Percentiles rank a stretch among this genome's conserved stretches.
Conservation (phyloP, 2,113 vertebrate genomes). For the Ivindomyrus marchei region DNA sequence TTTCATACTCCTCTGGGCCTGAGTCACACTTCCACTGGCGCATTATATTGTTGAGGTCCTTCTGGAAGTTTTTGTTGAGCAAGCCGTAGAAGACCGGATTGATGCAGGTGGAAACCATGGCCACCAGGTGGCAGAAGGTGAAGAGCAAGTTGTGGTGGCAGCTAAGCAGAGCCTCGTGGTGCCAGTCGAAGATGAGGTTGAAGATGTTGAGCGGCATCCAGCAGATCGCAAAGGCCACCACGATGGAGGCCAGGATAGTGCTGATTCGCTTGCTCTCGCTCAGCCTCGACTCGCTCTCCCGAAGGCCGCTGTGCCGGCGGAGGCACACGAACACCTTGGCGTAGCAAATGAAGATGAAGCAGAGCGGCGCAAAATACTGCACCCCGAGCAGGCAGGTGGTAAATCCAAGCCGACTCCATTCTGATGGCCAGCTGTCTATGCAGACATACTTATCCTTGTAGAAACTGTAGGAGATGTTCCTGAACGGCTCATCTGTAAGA, state of each 20-base stretch:
- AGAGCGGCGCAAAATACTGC: conserved; percentile 60
- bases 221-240: conserved; percentile 56
- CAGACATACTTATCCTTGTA: conserved; percentile 52
- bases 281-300: conserved; percentile 44
- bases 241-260: conserved; percentile 54
- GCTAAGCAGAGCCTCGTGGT: conserved; percentile 56
- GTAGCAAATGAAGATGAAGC: conserved; percentile 64
- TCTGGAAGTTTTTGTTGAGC: conserved; percentile 68
- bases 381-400: conserved; percentile 57
- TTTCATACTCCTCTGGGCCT: conserved; percentile 44
- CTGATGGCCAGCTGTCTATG: conserved; percentile 54
- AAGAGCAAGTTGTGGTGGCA: conserved; percentile 62
- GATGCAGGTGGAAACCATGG: conserved; percentile 62
- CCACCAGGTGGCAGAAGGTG: conserved; percentile 59
- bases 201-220: conserved; percentile 66
- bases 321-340: conserved; percentile 57
- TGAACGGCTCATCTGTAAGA: conserved; percentile 59
- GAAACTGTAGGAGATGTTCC: conserved; percentile 50
- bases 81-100: conserved; percentile 67
- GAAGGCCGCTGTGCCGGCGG: conserved; percentile 42
- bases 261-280: conserved; percentile 60
- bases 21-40: conserved; percentile 48
- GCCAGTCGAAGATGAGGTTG: conserved; percentile 62
- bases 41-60: conserved; percentile 52
- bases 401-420: conserved; percentile 53